These are phyloP conservation scores for Tapirus indicus DNA, from an alignment of 2,797 vertebrate genomes.

Conservation along the genomic window DNA sequence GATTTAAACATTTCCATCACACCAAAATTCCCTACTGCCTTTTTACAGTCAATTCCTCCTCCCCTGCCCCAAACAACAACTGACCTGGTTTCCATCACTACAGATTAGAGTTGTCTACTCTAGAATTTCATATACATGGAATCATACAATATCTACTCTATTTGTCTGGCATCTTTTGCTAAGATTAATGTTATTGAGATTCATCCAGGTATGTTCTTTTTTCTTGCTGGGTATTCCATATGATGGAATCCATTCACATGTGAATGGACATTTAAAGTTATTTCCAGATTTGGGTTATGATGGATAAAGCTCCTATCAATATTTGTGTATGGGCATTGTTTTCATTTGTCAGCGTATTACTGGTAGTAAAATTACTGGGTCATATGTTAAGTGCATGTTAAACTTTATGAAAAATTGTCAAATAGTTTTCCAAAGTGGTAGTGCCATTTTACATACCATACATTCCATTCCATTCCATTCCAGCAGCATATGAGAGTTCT, in stretches of 20 bases:
- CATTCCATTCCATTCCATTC: too few species aligned
- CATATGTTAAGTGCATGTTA: not conserved
- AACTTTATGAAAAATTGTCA: not conserved
- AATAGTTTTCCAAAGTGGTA: conserved; percentile 13
- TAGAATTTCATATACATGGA: not conserved
- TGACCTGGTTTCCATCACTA: not conserved
- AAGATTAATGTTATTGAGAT: not conserved
- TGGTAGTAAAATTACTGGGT: not conserved
- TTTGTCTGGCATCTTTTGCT: not conserved
- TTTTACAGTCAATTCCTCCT: not conserved
- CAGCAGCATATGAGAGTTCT: not conserved
- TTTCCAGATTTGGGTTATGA: conserved; percentile 24
- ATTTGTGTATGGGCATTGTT: not conserved
- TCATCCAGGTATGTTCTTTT: not conserved
- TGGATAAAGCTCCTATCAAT: not conserved
- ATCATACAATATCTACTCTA: not conserved
- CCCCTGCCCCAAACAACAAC: not conserved
- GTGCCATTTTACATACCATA: not conserved
- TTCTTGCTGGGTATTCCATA: not conserved
- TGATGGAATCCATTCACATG: not conserved
- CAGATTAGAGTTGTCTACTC: not conserved
- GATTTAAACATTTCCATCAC: not conserved
- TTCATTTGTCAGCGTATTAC: conserved; percentile 12
- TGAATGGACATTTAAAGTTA: not conserved
- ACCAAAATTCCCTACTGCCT: not conserved